Conservation (phyloP, 2,888 invertebrate species). For the Nemotelus pantherinus region DNA sequence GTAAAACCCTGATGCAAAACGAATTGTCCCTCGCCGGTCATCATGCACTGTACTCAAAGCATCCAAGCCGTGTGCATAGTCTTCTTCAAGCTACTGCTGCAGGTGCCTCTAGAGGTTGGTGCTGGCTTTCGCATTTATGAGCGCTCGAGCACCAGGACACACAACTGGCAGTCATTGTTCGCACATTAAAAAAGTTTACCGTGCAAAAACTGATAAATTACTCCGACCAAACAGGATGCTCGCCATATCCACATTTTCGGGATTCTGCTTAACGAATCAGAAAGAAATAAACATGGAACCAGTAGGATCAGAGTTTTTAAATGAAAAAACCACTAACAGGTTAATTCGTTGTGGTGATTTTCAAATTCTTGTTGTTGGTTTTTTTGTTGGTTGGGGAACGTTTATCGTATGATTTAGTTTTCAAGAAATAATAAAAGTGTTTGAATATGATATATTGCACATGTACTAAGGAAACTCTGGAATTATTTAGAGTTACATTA, state of each 20-base stretch:
- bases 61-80: no score
- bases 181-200: conserved; percentile 22
- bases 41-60: no score
- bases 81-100: no score
- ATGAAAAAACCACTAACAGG: conserved; percentile 17
- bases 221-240: conserved; percentile 9
- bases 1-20: conserved; percentile 33
- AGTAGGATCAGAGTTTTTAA: neutral
- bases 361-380: neutral
- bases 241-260: conserved; percentile 31
- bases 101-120: no score
- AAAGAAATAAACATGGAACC: conserved; percentile 15
- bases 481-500: no score
- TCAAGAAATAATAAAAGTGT: no score
- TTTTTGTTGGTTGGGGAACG: neutral
- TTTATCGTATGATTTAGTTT: no score
- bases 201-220: conserved; percentile 36
- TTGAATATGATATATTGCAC: no score
- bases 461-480: no score
- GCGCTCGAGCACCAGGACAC: neutral
- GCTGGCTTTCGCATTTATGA: no score
- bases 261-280: conserved; percentile 32
- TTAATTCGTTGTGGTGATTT: conserved; percentile 18
- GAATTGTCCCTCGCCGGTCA: neutral
- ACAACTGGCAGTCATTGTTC: conserved; percentile 33